Percentiles rank a stretch among this genome's conserved stretches.
phyloP scores from a whole-genome alignment of 30 jellyfish, hydroid and myxozoan genomes.

The Sanderia malayensis region DNA sequence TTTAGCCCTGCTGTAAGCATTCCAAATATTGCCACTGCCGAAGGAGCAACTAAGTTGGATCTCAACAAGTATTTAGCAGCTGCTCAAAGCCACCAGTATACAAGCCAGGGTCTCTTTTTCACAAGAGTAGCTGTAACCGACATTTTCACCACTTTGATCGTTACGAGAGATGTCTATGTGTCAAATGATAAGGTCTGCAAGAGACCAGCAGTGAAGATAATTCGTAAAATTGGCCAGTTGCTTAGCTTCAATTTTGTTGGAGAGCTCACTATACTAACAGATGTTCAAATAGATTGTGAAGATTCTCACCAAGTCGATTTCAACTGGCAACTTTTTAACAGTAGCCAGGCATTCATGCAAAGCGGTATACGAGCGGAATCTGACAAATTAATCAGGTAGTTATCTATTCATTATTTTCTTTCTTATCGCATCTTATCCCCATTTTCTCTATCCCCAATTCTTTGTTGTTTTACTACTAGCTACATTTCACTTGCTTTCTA shows the following conservation, averaged over 20 bases:
- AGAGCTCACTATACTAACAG: constrained; percentile 21
- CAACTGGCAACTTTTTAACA: constrained; percentile 12
- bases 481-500: too few relatives aligned
- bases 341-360: constrained; percentile 17
- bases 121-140: constrained; percentile 21
- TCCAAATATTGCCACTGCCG: constrained; percentile 3
- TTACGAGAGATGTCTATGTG: constrained; percentile 23
- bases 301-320: constrained; percentile 21
- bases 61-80: constrained; percentile 1
- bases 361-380: constrained; percentile 35
- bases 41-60: constrained; percentile 14
- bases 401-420: too few relatives aligned
- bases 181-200: constrained; percentile 20
- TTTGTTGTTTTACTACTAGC: too few relatives aligned
- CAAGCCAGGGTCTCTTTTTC: constrained; percentile 4
- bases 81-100: background rate
- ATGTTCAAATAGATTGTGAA: constrained; percentile 36
- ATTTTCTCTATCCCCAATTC: too few relatives aligned
- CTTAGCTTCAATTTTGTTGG: constrained; percentile 28
- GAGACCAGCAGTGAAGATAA: constrained; percentile 28
- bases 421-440: too few relatives aligned
- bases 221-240: background rate
- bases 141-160: constrained; percentile 1
- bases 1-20: constrained; percentile 23
- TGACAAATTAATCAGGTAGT: constrained; percentile 29